Evolutionary conservation across 2,888 invertebrate species (phyloP).

Genomic region (Zaprionus obscuricornis): DNA sequence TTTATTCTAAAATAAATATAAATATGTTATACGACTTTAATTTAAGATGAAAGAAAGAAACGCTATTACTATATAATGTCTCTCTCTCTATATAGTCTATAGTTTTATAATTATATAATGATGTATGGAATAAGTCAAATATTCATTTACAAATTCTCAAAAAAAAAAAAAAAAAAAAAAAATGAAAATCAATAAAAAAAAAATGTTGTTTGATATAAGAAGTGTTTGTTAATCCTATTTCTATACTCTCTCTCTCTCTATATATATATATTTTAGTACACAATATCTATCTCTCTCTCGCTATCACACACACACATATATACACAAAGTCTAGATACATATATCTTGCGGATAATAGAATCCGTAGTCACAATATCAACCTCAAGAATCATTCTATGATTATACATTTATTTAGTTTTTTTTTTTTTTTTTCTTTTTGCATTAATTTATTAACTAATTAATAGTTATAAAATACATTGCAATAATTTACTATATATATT

Average conservation of each 20-base stretch:
- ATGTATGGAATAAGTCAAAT: conserved; percentile 31
- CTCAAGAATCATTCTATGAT: conserved; percentile 13
- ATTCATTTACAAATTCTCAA: conserved; percentile 17
- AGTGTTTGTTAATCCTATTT: conserved; percentile 51
- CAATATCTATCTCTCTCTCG: too few species aligned
- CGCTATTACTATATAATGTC: neutral
- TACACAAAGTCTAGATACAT: neutral
- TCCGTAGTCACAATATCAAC: too few species aligned
- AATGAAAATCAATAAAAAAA: conserved; percentile 28
- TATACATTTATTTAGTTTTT: conserved; percentile 4
- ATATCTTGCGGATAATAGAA: too few species aligned
- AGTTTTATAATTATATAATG: conserved; percentile 10
- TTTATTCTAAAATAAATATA: too few species aligned
- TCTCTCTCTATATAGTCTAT: neutral
- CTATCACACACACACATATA: neutral
- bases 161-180: too few species aligned
- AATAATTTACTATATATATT: neutral
- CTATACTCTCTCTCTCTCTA: too few species aligned
- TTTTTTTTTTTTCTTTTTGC: neutral
- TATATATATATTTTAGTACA: too few species aligned
- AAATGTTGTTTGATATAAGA: conserved; percentile 47
- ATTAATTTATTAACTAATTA: neutral
- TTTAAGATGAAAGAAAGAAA: too few species aligned
- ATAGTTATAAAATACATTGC: neutral
- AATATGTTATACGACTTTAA: too few species aligned